These are phyloP conservation scores for Acanthosoma haemorrhoidale DNA, from an alignment of 2,888 invertebrate species.

Conservation along the genomic window DNA sequence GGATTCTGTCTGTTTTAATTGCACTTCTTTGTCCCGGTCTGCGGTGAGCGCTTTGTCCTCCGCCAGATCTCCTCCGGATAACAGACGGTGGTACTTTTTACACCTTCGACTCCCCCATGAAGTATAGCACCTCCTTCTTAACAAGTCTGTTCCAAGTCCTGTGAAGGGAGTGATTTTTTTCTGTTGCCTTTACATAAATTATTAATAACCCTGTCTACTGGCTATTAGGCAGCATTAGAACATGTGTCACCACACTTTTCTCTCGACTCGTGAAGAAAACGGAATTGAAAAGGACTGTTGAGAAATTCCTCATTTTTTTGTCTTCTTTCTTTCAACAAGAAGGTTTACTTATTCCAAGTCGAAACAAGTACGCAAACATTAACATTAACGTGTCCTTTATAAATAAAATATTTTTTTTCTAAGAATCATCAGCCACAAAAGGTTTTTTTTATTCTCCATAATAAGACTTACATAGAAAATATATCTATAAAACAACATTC, in stretches of 20 bases:
- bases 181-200: slow-evolving; percentile 3
- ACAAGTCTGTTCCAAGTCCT: not conserved
- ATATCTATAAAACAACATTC: too few species aligned
- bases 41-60: not conserved
- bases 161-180: too few species aligned
- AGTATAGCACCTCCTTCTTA: not conserved
- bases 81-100: slow-evolving; percentile 1
- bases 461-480: too few species aligned
- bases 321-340: too few species aligned
- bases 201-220: slow-evolving; percentile 8
- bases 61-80: not conserved
- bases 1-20: slow-evolving; percentile 17
- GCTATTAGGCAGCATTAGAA: not conserved
- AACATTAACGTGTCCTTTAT: too few species aligned
- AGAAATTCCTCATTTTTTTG: not conserved
- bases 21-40: not conserved
- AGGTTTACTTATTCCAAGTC: too few species aligned
- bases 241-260: not conserved
- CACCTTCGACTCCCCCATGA: slow-evolving; percentile 7
- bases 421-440: too few species aligned
- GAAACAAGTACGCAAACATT: too few species aligned
- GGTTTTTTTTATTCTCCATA: too few species aligned
- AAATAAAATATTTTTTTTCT: too few species aligned
- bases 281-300: too few species aligned
- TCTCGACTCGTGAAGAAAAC: not conserved